Conservation (phyloP, 2,113 vertebrate species). For the Porphyrio hochstetteri region DNA sequence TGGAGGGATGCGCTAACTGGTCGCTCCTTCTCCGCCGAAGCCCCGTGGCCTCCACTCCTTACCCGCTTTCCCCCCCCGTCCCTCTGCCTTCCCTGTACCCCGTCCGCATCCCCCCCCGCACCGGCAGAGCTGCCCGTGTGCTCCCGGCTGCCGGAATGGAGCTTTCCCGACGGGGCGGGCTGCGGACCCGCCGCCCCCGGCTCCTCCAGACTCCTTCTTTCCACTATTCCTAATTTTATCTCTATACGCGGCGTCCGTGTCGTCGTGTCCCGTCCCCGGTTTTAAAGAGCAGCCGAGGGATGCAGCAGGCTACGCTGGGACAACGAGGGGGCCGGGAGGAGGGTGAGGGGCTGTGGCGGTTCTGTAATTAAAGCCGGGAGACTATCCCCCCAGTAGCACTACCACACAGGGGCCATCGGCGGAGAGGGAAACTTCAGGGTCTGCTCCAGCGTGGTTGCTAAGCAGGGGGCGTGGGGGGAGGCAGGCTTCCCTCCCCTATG, state of each 20-base stretch:
- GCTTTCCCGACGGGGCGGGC: background rate
- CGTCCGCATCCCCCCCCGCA: too few species aligned
- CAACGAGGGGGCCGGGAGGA: background rate
- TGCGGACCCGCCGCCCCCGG: background rate
- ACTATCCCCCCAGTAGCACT: background rate
- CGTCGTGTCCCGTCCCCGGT: too few species aligned
- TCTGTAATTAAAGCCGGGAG: background rate
- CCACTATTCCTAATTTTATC: background rate
- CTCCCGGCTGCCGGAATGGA: background rate
- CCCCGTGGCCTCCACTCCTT: background rate
- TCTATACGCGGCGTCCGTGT: background rate
- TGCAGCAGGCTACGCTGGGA: background rate
- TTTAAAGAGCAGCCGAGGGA: background rate
- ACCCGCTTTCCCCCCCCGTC: background rate
- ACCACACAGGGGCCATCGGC: background rate
- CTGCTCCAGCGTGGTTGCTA: background rate
- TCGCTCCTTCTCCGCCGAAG: background rate
- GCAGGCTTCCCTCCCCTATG: background rate
- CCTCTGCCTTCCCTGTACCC: background rate
- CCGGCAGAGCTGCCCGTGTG: background rate
- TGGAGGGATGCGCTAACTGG: background rate
- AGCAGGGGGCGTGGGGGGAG: background rate
- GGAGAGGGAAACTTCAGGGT: background rate
- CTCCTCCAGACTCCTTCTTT: background rate
- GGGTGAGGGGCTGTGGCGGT: background rate